These are phyloP conservation scores for Erebia aethiops DNA, from an alignment of 2,888 invertebrate species.

Conservation along the genomic window DNA sequence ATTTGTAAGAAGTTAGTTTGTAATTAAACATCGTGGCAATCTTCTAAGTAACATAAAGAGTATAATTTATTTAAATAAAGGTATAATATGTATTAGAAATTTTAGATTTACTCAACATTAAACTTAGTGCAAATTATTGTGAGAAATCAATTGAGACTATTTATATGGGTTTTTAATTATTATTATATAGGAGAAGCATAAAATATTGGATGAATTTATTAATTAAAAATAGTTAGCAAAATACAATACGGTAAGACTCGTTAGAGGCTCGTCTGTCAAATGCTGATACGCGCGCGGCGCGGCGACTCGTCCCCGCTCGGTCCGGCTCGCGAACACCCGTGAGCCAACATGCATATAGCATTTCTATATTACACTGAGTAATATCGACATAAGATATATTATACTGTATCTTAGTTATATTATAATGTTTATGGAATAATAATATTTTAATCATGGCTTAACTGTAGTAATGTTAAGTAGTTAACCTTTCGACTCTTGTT, in stretches of 20 bases:
- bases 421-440: slow-evolving; percentile 76
- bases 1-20: slow-evolving; percentile 80
- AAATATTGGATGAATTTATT: slow-evolving; percentile 83
- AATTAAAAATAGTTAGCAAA: slow-evolving; percentile 83
- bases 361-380: slow-evolving; percentile 70
- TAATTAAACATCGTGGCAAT: slow-evolving; percentile 80
- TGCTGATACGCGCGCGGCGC: slow-evolving; percentile 46
- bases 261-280: slow-evolving; percentile 80
- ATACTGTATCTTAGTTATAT: slow-evolving; percentile 70
- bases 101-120: slow-evolving; percentile 83
- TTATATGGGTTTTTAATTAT: slow-evolving; percentile 83
- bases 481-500: slow-evolving; percentile 80
- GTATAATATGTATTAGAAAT: slow-evolving; percentile 82
- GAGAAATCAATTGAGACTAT: slow-evolving; percentile 81
- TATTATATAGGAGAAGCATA: slow-evolving; percentile 80
- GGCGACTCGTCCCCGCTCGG: slow-evolving; percentile 29
- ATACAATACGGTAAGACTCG: slow-evolving; percentile 82
- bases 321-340: slow-evolving; percentile 21
- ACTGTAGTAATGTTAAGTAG: slow-evolving; percentile 81
- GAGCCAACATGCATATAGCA: slow-evolving; percentile 51
- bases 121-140: slow-evolving; percentile 83
- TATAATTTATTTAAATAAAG: slow-evolving; percentile 81
- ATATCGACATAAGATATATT: slow-evolving; percentile 72
- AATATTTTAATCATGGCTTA: slow-evolving; percentile 81
- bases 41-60: slow-evolving; percentile 79